Base-by-base conservation (phyloP, 2,888 invertebrate species). In the Meghimatium bilineatum region DNA sequence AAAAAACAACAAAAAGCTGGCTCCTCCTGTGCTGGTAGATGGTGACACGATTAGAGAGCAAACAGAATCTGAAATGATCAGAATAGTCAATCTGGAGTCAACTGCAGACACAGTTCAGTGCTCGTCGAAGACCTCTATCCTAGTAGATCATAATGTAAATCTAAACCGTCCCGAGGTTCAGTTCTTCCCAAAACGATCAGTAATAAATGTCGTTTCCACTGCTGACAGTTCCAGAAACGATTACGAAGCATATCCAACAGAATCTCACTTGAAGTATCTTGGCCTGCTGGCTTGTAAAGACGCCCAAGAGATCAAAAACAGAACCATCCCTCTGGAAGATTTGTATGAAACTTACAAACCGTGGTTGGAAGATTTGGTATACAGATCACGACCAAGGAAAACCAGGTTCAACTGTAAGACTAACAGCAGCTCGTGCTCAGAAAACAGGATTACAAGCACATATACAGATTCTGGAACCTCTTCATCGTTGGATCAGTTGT, bases 281-380 rank as follows among this genome's bases (percentile, higher is more conserved):
- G 83, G 83, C 12, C 44, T 83, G 6, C 26, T 75, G 14, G 83
- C 78, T n/a, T 83, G 83, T 32, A 83, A 71, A n/a, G 83, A 83
- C 52, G 77, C 77, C 0, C 29, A 60, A 20, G 77, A 69, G 38
- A 60, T 83, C 23, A 69, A 49, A 69, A 71, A 44, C 38, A 77
- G 32, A 38, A 12, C 38, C 10, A 56, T n/a, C 29, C 67, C 83
- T 5, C 17, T 69, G 10, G 29, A 77, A 56, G 71, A 38, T 29
- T 6, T 74, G 56, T 83, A 77, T 34, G 32, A 38, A 8, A 63
- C 36, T 1, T 52, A 52, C 44, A 77, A 78, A 36, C 77, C 83
- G 1, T 83, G 83, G 83, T 36, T 82, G 36, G 67, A 82, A 26
- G 75, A 82, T 12, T 26, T 82, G 26, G 52, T 82, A 0, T 32